Conservation (phyloP, 2,888 invertebrate species). For the Parnassius smintheus region DNA sequence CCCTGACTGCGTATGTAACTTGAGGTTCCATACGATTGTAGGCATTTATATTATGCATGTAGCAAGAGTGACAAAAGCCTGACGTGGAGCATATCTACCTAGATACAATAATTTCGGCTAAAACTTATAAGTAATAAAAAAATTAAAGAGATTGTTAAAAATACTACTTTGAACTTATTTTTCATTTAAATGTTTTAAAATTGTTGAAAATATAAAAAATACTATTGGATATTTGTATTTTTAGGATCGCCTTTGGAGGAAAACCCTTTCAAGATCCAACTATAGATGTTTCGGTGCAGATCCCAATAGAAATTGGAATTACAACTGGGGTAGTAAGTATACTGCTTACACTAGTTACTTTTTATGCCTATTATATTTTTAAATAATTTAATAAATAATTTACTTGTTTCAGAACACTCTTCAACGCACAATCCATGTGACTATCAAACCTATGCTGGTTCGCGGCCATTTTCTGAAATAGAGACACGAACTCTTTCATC, state of each 20-base stretch:
- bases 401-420: constrained; percentile 34
- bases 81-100: too few species aligned
- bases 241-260: constrained; percentile 87
- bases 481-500: constrained; percentile 81
- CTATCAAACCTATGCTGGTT: constrained; percentile 85
- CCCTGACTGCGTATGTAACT: too few species aligned
- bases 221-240: background rate
- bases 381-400: background rate
- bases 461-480: constrained; percentile 85
- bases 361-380: background rate
- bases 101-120: too few species aligned
- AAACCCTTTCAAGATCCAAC: constrained; percentile 79
- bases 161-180: too few species aligned
- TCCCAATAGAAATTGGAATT: constrained; percentile 90
- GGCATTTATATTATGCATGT: too few species aligned
- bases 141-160: too few species aligned
- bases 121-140: too few species aligned
- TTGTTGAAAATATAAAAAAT: too few species aligned
- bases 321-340: constrained; percentile 73
- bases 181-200: too few species aligned
- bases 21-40: too few species aligned
- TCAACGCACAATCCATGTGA: constrained; percentile 82
- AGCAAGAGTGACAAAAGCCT: too few species aligned
- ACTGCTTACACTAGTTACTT: background rate
- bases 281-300: constrained; percentile 85